phyloP scores from a whole-genome alignment of 2,888 invertebrate genomes.

The Periphyllus acericola region DNA sequence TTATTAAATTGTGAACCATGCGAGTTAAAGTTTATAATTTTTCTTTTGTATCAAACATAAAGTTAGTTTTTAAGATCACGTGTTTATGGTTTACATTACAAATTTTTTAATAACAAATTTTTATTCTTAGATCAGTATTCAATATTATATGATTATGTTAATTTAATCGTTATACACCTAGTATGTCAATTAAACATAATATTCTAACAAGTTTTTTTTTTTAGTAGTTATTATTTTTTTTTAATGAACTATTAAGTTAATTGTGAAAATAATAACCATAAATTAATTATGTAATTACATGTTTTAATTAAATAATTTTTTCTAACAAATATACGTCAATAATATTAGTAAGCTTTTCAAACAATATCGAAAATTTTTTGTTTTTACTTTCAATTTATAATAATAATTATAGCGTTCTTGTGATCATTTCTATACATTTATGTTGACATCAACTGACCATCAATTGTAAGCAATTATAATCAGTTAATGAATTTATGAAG shows the following conservation, averaged over 20 bases:
- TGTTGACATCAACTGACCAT: conserved; percentile 19
- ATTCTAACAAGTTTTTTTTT: neutral
- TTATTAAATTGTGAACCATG: no score
- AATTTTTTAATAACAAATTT: no score
- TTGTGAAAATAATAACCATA: neutral
- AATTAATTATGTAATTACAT: neutral
- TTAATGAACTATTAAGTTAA: neutral
- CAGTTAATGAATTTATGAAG: conserved; percentile 21
- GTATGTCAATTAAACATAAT: no score
- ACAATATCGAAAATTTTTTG: neutral
- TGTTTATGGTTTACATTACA: no score
- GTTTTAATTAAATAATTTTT: neutral
- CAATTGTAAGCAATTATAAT: conserved; percentile 6
- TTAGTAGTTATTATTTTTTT: neutral
- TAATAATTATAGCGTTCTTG: neutral
- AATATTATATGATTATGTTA: no score
- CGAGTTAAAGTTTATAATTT: no score
- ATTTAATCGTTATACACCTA: no score
- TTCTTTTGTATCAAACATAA: neutral
- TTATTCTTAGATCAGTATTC: no score
- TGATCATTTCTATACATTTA: neutral
- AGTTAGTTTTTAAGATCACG: neutral
- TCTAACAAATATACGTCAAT: neutral
- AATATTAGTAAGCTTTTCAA: neutral
- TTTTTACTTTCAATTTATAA: neutral